Conservation (phyloP, 2,113 vertebrate genomes). For the Spilogale gracilis region DNA sequence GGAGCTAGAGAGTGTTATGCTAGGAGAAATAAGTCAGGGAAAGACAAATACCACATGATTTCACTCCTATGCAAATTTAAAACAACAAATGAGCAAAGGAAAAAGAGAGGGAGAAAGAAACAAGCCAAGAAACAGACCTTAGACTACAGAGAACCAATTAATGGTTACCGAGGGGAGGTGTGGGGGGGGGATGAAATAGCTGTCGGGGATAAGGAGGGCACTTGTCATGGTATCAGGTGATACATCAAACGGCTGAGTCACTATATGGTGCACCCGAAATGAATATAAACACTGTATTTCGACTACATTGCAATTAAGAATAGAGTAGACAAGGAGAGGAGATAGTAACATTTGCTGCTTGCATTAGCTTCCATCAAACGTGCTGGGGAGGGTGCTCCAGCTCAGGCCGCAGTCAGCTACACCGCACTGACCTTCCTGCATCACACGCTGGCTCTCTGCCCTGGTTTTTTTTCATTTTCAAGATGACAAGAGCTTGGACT, state of each 20-base stretch:
- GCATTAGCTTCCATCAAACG: not conserved
- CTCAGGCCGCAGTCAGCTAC: not conserved
- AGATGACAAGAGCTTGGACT: not conserved
- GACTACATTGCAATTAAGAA: not conserved
- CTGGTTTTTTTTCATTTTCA: not conserved
- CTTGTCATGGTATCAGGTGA: not conserved
- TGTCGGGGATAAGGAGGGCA: not conserved
- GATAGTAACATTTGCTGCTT: not conserved
- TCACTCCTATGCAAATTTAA: not conserved
- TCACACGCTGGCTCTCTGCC: not conserved
- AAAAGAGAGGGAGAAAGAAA: not conserved
- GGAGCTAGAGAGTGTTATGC: not conserved
- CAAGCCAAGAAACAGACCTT: not conserved
- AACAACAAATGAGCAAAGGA: not conserved
- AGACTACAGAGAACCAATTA: not conserved
- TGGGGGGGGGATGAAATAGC: not conserved
- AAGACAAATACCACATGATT: not conserved
- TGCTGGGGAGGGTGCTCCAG: not conserved
- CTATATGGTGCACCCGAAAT: not conserved
- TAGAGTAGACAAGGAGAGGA: not conserved
- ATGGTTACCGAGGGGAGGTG: not conserved
- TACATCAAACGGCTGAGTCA: not conserved
- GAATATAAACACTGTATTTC: not conserved
- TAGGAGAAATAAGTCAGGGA: not conserved
- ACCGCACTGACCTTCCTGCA: not conserved